phyloP scores from a whole-genome alignment of 2,113 vertebrate species.

The Speoplatyrhinus poulsoni region DNA sequence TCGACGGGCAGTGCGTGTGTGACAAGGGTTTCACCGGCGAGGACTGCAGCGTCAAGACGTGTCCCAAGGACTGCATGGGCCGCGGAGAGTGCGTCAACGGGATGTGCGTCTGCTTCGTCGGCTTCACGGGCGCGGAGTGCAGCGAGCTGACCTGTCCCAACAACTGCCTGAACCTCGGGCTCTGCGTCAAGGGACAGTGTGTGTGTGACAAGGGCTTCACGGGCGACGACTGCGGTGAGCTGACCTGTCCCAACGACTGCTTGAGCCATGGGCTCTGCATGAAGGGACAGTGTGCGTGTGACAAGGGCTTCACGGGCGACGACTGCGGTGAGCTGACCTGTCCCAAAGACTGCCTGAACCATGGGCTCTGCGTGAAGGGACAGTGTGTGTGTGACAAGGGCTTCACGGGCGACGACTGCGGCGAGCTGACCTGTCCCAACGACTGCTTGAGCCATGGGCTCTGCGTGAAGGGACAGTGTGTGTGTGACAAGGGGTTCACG shows the following conservation, averaged over 20 bases:
- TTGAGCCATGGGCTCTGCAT: slow-evolving; percentile 81
- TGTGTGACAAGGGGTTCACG: slow-evolving; percentile 82
- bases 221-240: slow-evolving; percentile 81
- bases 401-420: slow-evolving; percentile 84
- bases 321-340: slow-evolving; percentile 85
- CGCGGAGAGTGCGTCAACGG: slow-evolving; percentile 84
- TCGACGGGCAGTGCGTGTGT: slow-evolving; percentile 83
- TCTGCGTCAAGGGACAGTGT: slow-evolving; percentile 84
- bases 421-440: slow-evolving; percentile 78
- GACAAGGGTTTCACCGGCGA: slow-evolving; percentile 79
- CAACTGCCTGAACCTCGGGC: slow-evolving; percentile 82
- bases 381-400: slow-evolving; percentile 84
- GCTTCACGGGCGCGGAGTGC: slow-evolving; percentile 84
- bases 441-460: slow-evolving; percentile 82
- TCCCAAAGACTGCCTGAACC: slow-evolving; percentile 80
- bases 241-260: slow-evolving; percentile 84
- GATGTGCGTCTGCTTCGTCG: slow-evolving; percentile 81
- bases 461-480: slow-evolving; percentile 84
- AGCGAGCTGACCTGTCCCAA: slow-evolving; percentile 79
- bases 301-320: slow-evolving; percentile 80
- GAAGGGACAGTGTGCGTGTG: slow-evolving; percentile 83
- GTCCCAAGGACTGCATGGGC: slow-evolving; percentile 82
- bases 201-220: slow-evolving; percentile 83
- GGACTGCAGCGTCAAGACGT: slow-evolving; percentile 83
- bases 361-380: slow-evolving; percentile 83